These are phyloP conservation scores for Notospermus geniculatus DNA, from an alignment of 1,140 invertebrate species.

Conservation along the genomic window DNA sequence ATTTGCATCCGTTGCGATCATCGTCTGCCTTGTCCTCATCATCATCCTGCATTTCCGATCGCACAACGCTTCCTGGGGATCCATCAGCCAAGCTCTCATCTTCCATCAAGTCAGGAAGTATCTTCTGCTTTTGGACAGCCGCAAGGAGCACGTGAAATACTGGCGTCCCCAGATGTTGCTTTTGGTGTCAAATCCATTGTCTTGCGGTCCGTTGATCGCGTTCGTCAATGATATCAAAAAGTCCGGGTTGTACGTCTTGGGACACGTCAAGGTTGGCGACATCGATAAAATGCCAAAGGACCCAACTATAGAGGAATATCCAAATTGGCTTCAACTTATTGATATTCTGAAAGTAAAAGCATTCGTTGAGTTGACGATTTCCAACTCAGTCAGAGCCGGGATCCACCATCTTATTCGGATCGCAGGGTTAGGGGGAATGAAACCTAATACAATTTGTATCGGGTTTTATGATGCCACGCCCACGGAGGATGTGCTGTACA, in stretches of 20 bases:
- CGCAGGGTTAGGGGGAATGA: slow-evolving; percentile 96
- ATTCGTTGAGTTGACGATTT: slow-evolving; percentile 92
- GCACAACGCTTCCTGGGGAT: slow-evolving; percentile 88
- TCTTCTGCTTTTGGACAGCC: slow-evolving; percentile 86
- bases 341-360: slow-evolving; percentile 92
- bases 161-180: slow-evolving; percentile 97
- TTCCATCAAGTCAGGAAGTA: slow-evolving; percentile 99
- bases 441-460: slow-evolving; percentile 88
- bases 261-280: slow-evolving; percentile 74
- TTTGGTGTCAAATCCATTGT: slow-evolving; percentile 87
- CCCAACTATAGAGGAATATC: slow-evolving; percentile 65
- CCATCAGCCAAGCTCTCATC: slow-evolving; percentile 96
- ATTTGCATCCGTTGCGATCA: slow-evolving; percentile 83
- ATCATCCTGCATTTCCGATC: slow-evolving; percentile 90
- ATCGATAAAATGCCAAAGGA: slow-evolving; percentile 38
- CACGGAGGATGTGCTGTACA: slow-evolving; percentile 37
- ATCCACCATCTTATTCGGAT: slow-evolving; percentile 88
- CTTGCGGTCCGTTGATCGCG: slow-evolving; percentile 85
- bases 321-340: slow-evolving; percentile 78
- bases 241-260: slow-evolving; percentile 91
- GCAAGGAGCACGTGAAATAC: slow-evolving; percentile 98
- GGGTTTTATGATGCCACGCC: slow-evolving; percentile 70
- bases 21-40: slow-evolving; percentile 80
- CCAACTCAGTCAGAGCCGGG: slow-evolving; percentile 79
- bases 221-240: slow-evolving; percentile 99